Base-by-base conservation (phyloP, 2,113 vertebrate genomes). In the Antechinus flavipes region DNA sequence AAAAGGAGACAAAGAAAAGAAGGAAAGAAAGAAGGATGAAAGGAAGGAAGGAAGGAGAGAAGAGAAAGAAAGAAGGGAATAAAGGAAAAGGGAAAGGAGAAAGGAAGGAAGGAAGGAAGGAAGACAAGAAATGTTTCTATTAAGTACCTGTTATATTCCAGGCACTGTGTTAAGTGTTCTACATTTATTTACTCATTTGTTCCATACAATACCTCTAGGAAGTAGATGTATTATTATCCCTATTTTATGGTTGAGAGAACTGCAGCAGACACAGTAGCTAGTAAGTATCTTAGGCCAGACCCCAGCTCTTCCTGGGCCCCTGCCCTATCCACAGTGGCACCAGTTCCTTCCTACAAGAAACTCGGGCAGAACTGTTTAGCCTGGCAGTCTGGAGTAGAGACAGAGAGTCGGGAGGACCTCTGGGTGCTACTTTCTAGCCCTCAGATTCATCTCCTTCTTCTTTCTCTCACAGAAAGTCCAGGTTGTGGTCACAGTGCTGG, bases 401-500 rank as follows among this genome's bases (percentile, higher is more conserved):
- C 2, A 19, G 68, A 89, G 24, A 7, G 58, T 46, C 42, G 35
- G 61, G 7, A 26, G 1, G 46, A 89, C 8, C n/a, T 3, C 0
- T 0, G 2, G 50, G 26, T 16, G 23, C 22, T 3, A 0, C 2
- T 0, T 92, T 76, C 53, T 54, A 22, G 22, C 52, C 84, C 42
- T 46, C 91, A 91, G 54, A 56, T 9, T 2, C 22, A 19, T 2
- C 10, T n/a, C 22, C 9, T 76, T 5, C 46, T 68, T 76, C 90
- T n/a, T 54, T 76, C 93, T 93, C 16, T 91, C 24, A 12, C 94
- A 99, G 99, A 99, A 99, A 99, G 99, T 99, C 97, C 99, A 99
- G 97, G 99, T 99, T 90, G 99, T 99, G 96, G 99, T 99, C 99
- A 99, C 99, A 0, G 99, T 99, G 97, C 99, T 99, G 98, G 99